phyloP scores from a whole-genome alignment of 2,888 invertebrate genomes.

The Cephus rjabovi region DNA sequence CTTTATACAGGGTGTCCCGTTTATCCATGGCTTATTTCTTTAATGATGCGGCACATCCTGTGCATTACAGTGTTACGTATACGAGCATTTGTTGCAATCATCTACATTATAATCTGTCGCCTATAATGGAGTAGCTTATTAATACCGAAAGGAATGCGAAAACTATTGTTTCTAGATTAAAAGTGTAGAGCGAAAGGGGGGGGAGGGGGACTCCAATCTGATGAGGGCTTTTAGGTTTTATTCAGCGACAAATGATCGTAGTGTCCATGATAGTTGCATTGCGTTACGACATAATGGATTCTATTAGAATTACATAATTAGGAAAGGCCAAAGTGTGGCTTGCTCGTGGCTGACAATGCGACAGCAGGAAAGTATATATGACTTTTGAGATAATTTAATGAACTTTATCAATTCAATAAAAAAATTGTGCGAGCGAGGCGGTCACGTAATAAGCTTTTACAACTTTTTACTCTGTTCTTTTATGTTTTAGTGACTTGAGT shows the following conservation, averaged over 20 bases:
- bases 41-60: not conserved
- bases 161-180: constrained; percentile 22
- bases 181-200: not conserved
- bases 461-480: not conserved
- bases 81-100: not conserved
- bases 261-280: not conserved
- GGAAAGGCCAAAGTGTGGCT: not conserved
- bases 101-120: not conserved
- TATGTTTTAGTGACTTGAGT: not conserved
- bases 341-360: not conserved
- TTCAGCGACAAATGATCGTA: constrained; percentile 6
- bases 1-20: constrained; percentile 18
- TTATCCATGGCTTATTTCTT: not conserved
- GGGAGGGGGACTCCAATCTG: constrained; percentile 25
- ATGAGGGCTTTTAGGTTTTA: constrained; percentile 25
- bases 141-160: constrained; percentile 1
- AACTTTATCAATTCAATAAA: not conserved
- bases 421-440: not conserved
- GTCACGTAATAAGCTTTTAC: not conserved
- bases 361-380: not conserved
- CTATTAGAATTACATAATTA: not conserved
- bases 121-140: constrained; percentile 20
- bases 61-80: not conserved
- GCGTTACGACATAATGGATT: not conserved
- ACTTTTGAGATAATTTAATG: not conserved